Base-by-base conservation (phyloP, 2,888 invertebrate species). In the Acleris literana region DNA sequence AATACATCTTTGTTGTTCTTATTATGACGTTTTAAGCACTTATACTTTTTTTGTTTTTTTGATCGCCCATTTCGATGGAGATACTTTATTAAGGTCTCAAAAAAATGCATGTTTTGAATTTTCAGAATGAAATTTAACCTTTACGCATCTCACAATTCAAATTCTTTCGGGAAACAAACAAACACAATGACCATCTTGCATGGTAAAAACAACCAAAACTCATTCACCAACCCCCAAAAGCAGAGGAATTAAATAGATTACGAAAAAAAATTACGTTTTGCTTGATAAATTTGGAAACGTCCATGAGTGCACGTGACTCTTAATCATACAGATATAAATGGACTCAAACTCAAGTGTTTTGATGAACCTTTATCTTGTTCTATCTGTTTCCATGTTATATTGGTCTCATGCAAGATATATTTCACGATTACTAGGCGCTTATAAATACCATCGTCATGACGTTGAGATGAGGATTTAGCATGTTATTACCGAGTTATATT, bases 271-370 rank as follows among this genome's bases (percentile, higher is more conserved):
- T 33, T 18, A 46, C 17, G 16, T 44, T 13, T 9, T 33, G 33
- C 11, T 2, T 33, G 39, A 46, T 57, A 57, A 56, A 25, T 22
- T 44, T 43, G 25, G 56, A 51, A 43, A 63, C 18, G 43, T 4
- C 56, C 55, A 48, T 20, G 39, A 51, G 5, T 39, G 39, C 63
- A 63, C 55, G 62, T 63, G 63, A 57, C 57, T 11, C n/a, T 25
- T 56, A 25, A 6, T 56, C 46, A 25, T 25, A 13, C n/a, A 59
- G 53, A 59, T 48, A 54, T 18, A 53, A 56, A 44, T 16, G 17
- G 17, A n/a, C 5, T 13, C 7, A 6, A 25, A 25, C 1, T 64
- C 64, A 59, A 64, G 58, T 64, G 64, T 64, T 64, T 64, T 58
- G 63, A 44, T 39, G 53, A 59, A 25, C 53, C 20, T 48, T 64